Evolutionary conservation across 2,113 vertebrate genomes (phyloP), one percentile per base, ranked within the genome.

Genomic region (Caretta caretta): DNA sequence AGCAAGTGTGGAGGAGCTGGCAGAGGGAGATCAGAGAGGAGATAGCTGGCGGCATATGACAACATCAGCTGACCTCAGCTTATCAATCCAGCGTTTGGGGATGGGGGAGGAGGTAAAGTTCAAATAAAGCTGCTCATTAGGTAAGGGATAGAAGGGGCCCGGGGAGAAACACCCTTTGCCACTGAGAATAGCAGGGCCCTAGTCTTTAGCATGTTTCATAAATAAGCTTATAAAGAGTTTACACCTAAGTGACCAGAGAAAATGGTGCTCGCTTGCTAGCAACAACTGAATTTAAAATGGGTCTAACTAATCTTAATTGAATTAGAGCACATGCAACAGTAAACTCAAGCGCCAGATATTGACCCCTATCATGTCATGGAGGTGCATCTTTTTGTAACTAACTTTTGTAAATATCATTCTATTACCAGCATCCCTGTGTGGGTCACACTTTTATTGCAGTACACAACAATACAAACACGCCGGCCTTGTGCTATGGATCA

Each of bases 401-500:
- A 46, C 31, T 31, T 88, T n/a, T 9, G 46, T 38, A 38, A 5
- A 65, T 69, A 13, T 13, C 88, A 9, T 75, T 83, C 56, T 80
- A 51, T 88, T 69, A 19, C 48, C 2, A 0, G 0, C 75, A 65
- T 17, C 82, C 76, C 25, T 24, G 20, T 76, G 35, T 42, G 14
- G n/a, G 7, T 42, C 10, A 1, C 3, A 57, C 56, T 80, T 80
- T 49, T 65, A 80, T 79, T 87, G 57, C 82, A 86, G 53, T 0
- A 0, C 56, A 62, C 56, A 69, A 11, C 25, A 22, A 12, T 83
- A 22, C 38, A 75, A 0, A 0, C 24, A 5, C 35, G 7, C 10
- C 5, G 11, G 24, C 46, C 1, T 0, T 59, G 25, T 87, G 80
- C 31, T 48, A 53, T 20, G 83, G 80, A 25, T 53, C 2, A 8